Base-by-base conservation (phyloP, 2,797 vertebrate species). In the Salmo trutta region DNA sequence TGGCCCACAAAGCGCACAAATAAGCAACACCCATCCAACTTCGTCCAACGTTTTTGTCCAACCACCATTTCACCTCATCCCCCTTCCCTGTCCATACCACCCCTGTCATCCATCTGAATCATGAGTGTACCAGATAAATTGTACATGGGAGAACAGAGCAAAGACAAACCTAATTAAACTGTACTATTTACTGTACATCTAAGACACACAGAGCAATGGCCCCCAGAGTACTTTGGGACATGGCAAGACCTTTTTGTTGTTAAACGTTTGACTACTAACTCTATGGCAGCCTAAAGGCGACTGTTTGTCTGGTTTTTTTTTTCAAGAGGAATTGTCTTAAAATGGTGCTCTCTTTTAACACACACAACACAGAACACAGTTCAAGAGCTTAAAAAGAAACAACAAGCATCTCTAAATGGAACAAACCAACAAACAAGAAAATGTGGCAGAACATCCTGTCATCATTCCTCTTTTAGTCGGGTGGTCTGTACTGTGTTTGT, bases 321-420 rank as follows among this genome's bases (percentile, higher is more conserved):
- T 89, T 83, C 75, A 85, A 82, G 87, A 92, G 86, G 86, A 91
- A 90, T 89, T 88, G 86, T 93, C 87, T 91, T 88, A 91, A 91
- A 93, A 94, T 93, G 94, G 94, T 95, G 95, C 94, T 95, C 88
- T 93, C 85, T 85, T 56, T 86, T 56, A 71, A 47, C 24, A 51
- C 24, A 36, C 79, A 69, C 84, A 86, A 67, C 27, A 31, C 15
- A 27, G 3, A 19, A 36, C 64, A 85, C 81, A 82, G 69, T 87
- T 62, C 12, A 76, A 80, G 84, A 81, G 86, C 83, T 87, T 83
- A 80, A 83, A 74, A 83, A 81, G 74, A 85, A 78, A 36, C 64
- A 87, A 81, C 76, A 62, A n/a, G 2, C 19, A 81, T 76, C 53
- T 72, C 77, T 19, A 75, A 85, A 65, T 33, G 70, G 54, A 62